Evolutionary conservation across 1,140 invertebrate species (phyloP).

Genomic region (Aphidius ervi): DNA sequence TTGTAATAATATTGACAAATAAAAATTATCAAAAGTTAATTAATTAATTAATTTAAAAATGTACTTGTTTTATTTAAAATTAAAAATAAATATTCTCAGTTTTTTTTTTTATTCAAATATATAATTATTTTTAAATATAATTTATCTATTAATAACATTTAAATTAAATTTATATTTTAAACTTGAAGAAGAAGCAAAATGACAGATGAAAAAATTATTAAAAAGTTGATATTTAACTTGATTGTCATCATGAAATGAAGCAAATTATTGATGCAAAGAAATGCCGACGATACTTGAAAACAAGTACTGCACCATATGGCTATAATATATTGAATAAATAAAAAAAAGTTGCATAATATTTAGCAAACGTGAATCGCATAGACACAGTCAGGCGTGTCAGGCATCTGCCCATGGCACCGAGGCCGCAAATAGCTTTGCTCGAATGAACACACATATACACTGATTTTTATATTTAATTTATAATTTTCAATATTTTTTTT

Average conservation of each 20-base stretch:
- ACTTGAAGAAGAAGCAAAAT: no score
- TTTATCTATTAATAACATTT: no score
- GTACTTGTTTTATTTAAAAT: no score
- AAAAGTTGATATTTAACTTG: no score
- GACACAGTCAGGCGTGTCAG: conserved; percentile 36
- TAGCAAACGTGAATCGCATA: conserved; percentile 17
- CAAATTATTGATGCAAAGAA: conserved; percentile 11
- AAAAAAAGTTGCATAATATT: conserved; percentile 40
- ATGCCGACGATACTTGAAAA: conserved; percentile 17
- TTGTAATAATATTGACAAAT: no score
- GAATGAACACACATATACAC: conserved; percentile 1
- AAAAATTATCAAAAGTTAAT: no score
- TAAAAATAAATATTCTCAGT: no score
- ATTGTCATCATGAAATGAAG: conserved; percentile 10
- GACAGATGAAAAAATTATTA: no score
- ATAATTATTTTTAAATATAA: no score
- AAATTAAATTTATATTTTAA: no score
- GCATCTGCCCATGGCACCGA: conserved; percentile 38
- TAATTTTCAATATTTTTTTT: not conserved
- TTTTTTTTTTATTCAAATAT: no score
- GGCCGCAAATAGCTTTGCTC: conserved; percentile 11
- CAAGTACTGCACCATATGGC: conserved; percentile 17
- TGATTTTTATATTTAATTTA: not conserved
- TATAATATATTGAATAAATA: not conserved
- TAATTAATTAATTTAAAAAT: no score